phyloP scores from a whole-genome alignment of 1,140 invertebrate genomes.

The Ylistrum balloti region DNA sequence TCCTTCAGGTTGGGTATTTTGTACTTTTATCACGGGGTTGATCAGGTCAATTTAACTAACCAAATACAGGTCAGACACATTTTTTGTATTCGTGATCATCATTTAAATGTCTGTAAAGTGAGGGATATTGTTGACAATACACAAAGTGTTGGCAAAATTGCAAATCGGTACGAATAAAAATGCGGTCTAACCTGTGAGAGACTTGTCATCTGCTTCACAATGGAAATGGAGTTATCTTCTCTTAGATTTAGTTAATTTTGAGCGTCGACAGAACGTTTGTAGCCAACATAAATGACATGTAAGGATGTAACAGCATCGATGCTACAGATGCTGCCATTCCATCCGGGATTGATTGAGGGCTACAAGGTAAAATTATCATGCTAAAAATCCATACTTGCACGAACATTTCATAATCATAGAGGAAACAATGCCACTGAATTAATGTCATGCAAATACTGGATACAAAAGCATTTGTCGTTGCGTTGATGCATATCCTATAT shows the following conservation, averaged over 20 bases:
- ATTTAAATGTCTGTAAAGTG: not conserved
- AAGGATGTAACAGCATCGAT: constrained; percentile 6
- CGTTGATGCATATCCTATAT: not conserved
- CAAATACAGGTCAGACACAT: no score
- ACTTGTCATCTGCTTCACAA: not conserved
- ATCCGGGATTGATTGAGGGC: not conserved
- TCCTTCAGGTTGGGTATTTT: constrained; percentile 11
- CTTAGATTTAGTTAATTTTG: not conserved
- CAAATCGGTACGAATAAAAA: not conserved
- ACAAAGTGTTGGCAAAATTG: not conserved
- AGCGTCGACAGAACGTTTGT: not conserved
- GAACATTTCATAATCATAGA: not conserved
- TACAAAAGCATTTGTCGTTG: not conserved
- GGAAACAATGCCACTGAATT: not conserved
- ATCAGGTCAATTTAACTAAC: not conserved
- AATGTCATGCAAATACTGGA: not conserved
- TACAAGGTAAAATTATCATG: not conserved
- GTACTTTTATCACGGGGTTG: not conserved
- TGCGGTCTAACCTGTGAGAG: not conserved
- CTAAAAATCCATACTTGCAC: not conserved
- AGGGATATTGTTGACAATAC: not conserved
- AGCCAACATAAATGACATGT: not conserved
- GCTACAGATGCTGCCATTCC: constrained; percentile 37
- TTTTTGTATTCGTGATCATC: not conserved
- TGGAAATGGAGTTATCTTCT: not conserved